These are phyloP conservation scores for Strigamia crassipes DNA, from an alignment of 2,888 invertebrate genomes.

Conservation along the genomic window DNA sequence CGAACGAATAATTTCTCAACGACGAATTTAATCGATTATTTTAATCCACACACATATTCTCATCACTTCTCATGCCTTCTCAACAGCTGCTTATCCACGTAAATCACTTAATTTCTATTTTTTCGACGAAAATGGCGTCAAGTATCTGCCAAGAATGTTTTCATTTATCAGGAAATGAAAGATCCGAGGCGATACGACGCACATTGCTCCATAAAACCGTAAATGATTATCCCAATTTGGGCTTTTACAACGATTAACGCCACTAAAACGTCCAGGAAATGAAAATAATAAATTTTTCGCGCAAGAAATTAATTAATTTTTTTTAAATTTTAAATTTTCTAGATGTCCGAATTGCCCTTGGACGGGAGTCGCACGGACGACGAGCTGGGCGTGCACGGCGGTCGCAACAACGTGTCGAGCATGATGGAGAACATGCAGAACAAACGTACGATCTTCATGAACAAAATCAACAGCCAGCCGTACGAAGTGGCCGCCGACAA, in stretches of 20 bases:
- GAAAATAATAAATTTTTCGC: too few relatives aligned
- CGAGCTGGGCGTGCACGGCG: conserved; percentile 5
- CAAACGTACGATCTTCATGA: conserved; percentile 19
- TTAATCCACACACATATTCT: too few relatives aligned
- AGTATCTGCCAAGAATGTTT: too few relatives aligned
- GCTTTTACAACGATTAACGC: too few relatives aligned
- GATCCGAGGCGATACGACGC: too few relatives aligned
- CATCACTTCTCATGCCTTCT: too few relatives aligned
- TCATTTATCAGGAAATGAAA: too few relatives aligned
- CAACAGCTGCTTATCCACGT: background rate
- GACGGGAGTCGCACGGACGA: conserved; percentile 60
- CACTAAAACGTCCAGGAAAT: too few relatives aligned
- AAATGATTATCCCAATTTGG: too few relatives aligned
- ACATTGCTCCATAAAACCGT: too few relatives aligned
- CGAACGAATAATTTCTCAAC: background rate
- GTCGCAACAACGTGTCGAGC: background rate
- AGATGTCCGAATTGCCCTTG: conserved; percentile 67
- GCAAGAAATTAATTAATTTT: too few relatives aligned
- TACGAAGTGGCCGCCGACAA: conserved; percentile 4
- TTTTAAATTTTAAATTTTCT: conserved; percentile 51
- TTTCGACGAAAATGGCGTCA: background rate
- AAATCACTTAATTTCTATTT: background rate
- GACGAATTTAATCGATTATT: background rate
- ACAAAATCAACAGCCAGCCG: conserved; percentile 43
- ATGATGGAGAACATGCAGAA: conserved; percentile 45